Percentiles rank a stretch among this genome's conserved stretches.
phyloP scores from a whole-genome alignment of 2,888 invertebrate species.

The Ennomos fuscantarius region DNA sequence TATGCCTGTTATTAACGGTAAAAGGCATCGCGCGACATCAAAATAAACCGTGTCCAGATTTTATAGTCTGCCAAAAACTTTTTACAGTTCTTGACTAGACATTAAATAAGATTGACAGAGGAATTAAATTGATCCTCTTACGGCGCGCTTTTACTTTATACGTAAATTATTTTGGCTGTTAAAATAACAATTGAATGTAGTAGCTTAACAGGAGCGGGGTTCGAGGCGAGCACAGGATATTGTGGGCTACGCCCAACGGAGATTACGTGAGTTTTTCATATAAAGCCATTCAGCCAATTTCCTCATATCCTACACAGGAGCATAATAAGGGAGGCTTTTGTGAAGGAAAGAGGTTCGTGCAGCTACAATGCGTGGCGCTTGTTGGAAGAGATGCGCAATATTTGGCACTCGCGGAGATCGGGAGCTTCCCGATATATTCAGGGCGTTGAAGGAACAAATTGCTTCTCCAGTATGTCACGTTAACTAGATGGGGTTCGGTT shows the following conservation, averaged over 20 bases:
- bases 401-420: slow-evolving; percentile 63
- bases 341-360: slow-evolving; percentile 78
- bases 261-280: slow-evolving; percentile 83
- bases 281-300: slow-evolving; percentile 84
- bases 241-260: slow-evolving; percentile 72
- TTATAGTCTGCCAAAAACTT: slow-evolving; percentile 34
- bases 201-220: slow-evolving; percentile 56
- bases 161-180: slow-evolving; percentile 45
- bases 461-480: slow-evolving; percentile 52
- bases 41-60: slow-evolving; percentile 37
- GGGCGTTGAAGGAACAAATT: slow-evolving; percentile 66
- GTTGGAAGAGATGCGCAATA: slow-evolving; percentile 62
- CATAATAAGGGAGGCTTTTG: slow-evolving; percentile 82
- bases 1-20: slow-evolving; percentile 51
- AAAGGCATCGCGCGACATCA: slow-evolving; percentile 33
- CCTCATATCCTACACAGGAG: slow-evolving; percentile 81
- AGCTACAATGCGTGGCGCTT: slow-evolving; percentile 75
- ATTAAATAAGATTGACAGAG: slow-evolving; percentile 16
- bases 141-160: slow-evolving; percentile 20
- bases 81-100: slow-evolving; percentile 12
- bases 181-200: slow-evolving; percentile 62
- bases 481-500: slow-evolving; percentile 54
- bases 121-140: slow-evolving; percentile 32
- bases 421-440: slow-evolving; percentile 66
- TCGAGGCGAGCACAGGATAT: slow-evolving; percentile 74